Conservation (phyloP, 2,113 vertebrate genomes). For the Psittacula cyanocephala region DNA sequence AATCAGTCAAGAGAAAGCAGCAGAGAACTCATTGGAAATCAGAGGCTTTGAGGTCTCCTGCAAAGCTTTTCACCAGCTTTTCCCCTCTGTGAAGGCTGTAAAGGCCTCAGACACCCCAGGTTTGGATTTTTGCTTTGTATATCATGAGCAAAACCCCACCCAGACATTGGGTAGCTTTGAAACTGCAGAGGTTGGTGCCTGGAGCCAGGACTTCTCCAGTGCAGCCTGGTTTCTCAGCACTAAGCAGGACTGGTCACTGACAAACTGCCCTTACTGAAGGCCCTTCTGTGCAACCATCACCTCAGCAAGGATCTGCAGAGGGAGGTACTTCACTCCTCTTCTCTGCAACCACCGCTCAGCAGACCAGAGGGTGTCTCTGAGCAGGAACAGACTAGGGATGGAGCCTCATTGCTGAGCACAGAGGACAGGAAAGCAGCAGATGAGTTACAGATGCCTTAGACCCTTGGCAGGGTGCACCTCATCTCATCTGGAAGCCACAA, state of each 20-base stretch:
- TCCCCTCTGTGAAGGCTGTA: background rate
- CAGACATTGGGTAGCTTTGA: background rate
- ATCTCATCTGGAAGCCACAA: background rate
- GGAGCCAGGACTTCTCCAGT: background rate
- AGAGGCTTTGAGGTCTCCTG: slow-evolving; percentile 16
- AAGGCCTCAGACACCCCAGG: background rate
- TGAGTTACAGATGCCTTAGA: background rate
- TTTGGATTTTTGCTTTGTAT: background rate
- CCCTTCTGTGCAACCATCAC: background rate
- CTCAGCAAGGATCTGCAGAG: background rate
- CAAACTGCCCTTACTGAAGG: background rate
- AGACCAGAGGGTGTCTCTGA: background rate
- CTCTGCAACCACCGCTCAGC: rapidly evolving
- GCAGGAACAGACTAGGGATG: background rate
- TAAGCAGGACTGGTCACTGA: background rate
- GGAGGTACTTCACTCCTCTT: background rate
- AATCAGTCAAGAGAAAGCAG: slow-evolving; percentile 66
- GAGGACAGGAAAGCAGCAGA: background rate
- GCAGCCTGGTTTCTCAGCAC: background rate
- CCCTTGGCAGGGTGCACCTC: rapidly evolving
- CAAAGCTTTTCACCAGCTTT: background rate
- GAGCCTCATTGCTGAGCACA: background rate
- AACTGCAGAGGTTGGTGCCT: background rate
- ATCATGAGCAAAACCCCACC: background rate
- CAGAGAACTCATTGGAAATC: slow-evolving; percentile 62